Evolutionary conservation across 2,113 vertebrate species (phyloP).

Genomic region (Phaethornis superciliosus): DNA sequence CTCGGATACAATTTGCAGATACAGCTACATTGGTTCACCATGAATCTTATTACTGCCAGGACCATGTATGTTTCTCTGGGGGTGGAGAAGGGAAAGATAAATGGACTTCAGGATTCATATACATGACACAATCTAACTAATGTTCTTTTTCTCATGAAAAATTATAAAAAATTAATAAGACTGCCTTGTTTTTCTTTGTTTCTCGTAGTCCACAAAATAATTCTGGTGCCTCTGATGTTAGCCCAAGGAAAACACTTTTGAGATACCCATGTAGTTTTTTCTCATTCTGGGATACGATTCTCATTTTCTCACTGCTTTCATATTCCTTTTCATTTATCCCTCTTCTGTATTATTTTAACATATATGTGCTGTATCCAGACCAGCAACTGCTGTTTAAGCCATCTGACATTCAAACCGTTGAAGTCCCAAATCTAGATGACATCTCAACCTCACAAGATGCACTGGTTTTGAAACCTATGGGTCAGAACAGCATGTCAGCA

Average conservation of each 20-base stretch:
- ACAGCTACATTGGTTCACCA: not conserved
- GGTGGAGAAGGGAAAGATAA: not conserved
- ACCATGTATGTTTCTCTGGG: not conserved
- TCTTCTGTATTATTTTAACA: not conserved
- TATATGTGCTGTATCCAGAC: not conserved
- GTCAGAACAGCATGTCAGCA: not conserved
- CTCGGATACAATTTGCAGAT: not conserved
- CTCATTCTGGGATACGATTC: not conserved
- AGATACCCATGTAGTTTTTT: not conserved
- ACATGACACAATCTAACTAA: not conserved
- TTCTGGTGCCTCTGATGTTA: not conserved
- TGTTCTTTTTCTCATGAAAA: not conserved
- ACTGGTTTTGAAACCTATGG: not conserved
- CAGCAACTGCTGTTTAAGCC: not conserved
- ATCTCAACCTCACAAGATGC: not conserved
- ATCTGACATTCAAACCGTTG: not conserved
- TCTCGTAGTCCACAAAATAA: not conserved
- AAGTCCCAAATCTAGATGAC: not conserved
- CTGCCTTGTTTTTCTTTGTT: not conserved
- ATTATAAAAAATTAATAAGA: not conserved
- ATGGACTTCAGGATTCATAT: not conserved
- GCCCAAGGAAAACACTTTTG: not conserved
- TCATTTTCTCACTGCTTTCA: not conserved
- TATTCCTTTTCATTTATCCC: not conserved
- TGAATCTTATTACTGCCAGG: not conserved